Evolutionary conservation across 2,113 vertebrate genomes (phyloP).

Genomic region (Illadopsis cleaveri): DNA sequence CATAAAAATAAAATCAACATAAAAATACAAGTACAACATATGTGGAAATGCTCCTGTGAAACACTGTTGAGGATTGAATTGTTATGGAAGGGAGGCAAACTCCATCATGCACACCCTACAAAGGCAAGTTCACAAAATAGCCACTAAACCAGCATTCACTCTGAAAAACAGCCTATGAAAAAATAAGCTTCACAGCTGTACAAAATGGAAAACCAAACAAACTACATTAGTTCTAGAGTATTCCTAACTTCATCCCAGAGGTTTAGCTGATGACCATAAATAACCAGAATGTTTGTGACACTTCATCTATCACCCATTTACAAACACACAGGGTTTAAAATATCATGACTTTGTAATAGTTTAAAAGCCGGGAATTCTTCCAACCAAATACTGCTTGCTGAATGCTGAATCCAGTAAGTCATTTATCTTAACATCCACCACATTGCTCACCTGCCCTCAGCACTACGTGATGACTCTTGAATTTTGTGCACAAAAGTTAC

Average conservation of each 20-base stretch:
- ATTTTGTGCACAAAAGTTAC: background rate
- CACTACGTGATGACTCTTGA: background rate
- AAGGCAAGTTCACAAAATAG: slow-evolving; percentile 6
- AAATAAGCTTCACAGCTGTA: background rate
- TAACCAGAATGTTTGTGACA: background rate
- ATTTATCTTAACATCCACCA: slow-evolving; percentile 1
- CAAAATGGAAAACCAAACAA: background rate
- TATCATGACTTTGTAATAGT: background rate
- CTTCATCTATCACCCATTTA: slow-evolving; percentile 23
- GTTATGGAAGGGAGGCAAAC: background rate
- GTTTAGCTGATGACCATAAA: slow-evolving; percentile 9
- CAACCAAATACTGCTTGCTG: slow-evolving; percentile 11
- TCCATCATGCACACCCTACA: background rate
- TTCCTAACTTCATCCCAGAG: slow-evolving; percentile 11
- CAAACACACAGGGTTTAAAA: slow-evolving; percentile 12
- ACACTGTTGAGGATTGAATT: background rate
- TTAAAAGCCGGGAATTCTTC: slow-evolving; percentile 15
- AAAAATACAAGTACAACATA: background rate
- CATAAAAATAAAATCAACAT: background rate
- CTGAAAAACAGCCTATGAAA: background rate
- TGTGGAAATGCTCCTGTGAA: background rate
- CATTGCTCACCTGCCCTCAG: background rate
- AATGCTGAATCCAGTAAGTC: slow-evolving; percentile 1
- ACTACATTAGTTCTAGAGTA: background rate
- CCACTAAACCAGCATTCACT: background rate